Evolutionary conservation across 2,888 invertebrate species (phyloP).

Genomic region (Catocala fraxini): DNA sequence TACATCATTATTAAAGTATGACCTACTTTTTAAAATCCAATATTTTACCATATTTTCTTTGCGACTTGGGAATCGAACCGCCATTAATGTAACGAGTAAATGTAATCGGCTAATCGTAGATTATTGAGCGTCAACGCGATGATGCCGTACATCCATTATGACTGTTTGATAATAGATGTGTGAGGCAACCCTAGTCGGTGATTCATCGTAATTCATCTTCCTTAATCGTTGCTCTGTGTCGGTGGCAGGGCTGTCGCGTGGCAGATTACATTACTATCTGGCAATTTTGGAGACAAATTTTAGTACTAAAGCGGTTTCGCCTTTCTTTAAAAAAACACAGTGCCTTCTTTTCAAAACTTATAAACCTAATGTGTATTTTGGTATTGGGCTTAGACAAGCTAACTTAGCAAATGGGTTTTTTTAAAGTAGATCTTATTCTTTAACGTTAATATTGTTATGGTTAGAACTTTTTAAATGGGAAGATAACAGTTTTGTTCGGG

Average conservation of each 20-base stretch:
- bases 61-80: conserved; percentile 24
- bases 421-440: too few species aligned
- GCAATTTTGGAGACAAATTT: not conserved
- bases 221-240: conserved; percentile 56
- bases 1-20: conserved; percentile 32
- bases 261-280: not conserved
- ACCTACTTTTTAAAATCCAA: conserved; percentile 36
- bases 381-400: too few species aligned
- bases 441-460: too few species aligned
- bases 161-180: conserved; percentile 47
- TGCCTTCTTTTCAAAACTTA: too few species aligned
- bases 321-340: too few species aligned
- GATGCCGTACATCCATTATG: conserved; percentile 37
- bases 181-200: conserved; percentile 51
- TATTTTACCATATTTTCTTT: conserved; percentile 20
- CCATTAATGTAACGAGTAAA: conserved; percentile 31
- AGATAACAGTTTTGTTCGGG: too few species aligned
- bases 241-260: conserved; percentile 40
- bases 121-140: conserved; percentile 21
- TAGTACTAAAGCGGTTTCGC: too few species aligned
- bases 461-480: too few species aligned
- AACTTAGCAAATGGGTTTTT: too few species aligned
- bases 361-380: too few species aligned
- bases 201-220: conserved; percentile 72
- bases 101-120: conserved; percentile 25